Base-by-base conservation (phyloP, 2,113 vertebrate genomes). In the Pagrus major region DNA sequence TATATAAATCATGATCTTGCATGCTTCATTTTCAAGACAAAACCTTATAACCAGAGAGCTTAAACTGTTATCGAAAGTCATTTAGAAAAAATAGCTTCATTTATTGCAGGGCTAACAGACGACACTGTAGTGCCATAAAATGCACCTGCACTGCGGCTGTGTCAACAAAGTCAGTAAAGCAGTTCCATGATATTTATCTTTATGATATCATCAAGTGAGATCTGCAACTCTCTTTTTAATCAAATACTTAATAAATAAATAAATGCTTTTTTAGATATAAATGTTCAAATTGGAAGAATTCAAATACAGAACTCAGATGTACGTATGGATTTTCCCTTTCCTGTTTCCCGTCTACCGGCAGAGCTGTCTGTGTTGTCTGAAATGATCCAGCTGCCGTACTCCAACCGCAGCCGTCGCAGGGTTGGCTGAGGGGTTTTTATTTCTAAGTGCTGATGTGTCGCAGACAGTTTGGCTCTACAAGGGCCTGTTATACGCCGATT, bases 401-500 rank as follows among this genome's bases (percentile, higher is more conserved):
- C 69, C 58, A 64, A 93, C 91, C 91, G 80, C 93, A 94, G 92
- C 89, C 85, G 41, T 87, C 49, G 64, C 80, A 68, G 79, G 83
- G 81, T 75, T 86, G 79, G 90, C 86, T 76, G 71, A 90, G 80
- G 83, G 91, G 59, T 86, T 91, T 91, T 94, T 81, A 90, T 94
- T 93, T 93, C 89, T 92, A 93, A 94, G 93, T 92, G 93, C 91
- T 92, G 88, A 94, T 89, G 91, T 93, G 91, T 93, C 88, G 91
- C 93, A 95, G 93, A 94, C 92, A 93, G 91, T 91, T 93, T 93
- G 93, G 93, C 93, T 94, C 92, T 93, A 89, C 91, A 93, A 87
- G 89, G 90, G 90, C 91, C 92, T 89, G 93, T 93, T 93, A 92
- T 91, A 89, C 44, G 89, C 91, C 93, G 90, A 92, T 94, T 95